A percentile compares a stretch with the other conserved stretches of the same genome.
Evolutionary conservation across 2,888 invertebrate species (phyloP).

Genomic region (Rutpela maculata): DNA sequence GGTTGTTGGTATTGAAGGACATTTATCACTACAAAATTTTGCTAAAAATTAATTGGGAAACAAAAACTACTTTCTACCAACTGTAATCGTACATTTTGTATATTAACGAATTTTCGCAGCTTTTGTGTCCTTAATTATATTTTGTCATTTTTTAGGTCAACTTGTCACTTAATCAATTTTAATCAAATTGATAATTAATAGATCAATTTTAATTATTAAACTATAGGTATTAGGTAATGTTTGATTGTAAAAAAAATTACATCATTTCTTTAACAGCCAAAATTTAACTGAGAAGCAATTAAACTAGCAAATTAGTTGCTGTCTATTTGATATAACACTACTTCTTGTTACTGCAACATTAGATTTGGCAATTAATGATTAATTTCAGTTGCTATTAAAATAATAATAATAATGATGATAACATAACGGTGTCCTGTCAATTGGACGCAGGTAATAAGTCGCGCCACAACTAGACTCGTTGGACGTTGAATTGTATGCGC

Average conservation of each 20-base stretch:
- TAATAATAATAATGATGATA: too few species aligned
- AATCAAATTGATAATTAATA: neutral
- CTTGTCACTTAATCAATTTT: constrained; percentile 7
- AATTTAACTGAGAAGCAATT: too few species aligned
- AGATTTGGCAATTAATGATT: too few species aligned
- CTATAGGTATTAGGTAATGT: neutral
- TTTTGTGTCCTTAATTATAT: neutral
- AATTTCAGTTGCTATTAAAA: too few species aligned
- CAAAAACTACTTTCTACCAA: neutral
- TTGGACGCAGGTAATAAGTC: too few species aligned
- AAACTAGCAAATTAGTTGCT: too few species aligned
- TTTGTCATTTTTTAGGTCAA: neutral
- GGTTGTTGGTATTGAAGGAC: neutral
- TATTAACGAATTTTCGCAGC: neutral
- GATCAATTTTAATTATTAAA: neutral
- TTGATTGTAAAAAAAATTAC: neutral
- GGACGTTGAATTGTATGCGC: too few species aligned
- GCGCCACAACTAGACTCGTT: too few species aligned
- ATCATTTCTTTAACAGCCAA: too few species aligned
- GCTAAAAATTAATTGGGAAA: neutral
- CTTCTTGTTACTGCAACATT: too few species aligned
- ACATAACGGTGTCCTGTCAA: too few species aligned
- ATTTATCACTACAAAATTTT: neutral
- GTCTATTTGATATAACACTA: too few species aligned
- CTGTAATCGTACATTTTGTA: neutral